Conservation (phyloP, 2,113 vertebrate species). For the Pygathrix nemaeus region DNA sequence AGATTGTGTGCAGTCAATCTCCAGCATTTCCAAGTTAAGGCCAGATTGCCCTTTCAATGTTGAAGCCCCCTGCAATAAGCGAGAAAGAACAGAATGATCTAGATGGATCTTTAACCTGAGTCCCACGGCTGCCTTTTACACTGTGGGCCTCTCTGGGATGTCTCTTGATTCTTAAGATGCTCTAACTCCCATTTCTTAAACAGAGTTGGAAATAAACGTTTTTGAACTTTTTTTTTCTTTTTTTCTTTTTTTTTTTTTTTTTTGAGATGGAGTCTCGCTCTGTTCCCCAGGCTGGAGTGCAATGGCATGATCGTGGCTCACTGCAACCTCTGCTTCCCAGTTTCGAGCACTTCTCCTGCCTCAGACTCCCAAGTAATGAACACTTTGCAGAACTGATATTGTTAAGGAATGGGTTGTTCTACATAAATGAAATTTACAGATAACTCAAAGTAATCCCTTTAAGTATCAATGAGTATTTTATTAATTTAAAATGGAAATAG, state of each 20-base stretch:
- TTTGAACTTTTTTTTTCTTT: not conserved
- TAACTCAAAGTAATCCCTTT: slow-evolving; percentile 14
- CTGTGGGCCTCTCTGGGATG: not conserved
- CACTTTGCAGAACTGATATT: not conserved
- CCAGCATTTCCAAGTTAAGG: not conserved
- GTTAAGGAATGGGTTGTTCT: not conserved
- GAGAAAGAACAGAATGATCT: not conserved
- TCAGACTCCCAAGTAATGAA: not conserved
- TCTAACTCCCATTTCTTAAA: not conserved
- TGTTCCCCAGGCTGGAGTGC: too few species aligned
- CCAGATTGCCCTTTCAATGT: not conserved
- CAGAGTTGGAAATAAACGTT: not conserved
- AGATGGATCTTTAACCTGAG: not conserved
- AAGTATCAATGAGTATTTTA: slow-evolving; percentile 1
- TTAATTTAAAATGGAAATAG: slow-evolving; percentile 54
- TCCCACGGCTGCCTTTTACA: not conserved
- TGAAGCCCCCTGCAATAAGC: not conserved
- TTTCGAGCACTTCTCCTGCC: too few species aligned
- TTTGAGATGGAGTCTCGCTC: not conserved
- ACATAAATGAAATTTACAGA: not conserved
- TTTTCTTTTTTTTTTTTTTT: not conserved
- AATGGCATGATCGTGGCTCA: too few species aligned
- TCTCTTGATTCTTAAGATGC: not conserved
- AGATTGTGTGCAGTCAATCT: not conserved
- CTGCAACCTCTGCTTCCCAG: too few species aligned